Percentiles rank a stretch among this genome's conserved stretches.
Evolutionary conservation across 2,113 vertebrate species (phyloP).

Genomic region (Dinomys branickii): DNA sequence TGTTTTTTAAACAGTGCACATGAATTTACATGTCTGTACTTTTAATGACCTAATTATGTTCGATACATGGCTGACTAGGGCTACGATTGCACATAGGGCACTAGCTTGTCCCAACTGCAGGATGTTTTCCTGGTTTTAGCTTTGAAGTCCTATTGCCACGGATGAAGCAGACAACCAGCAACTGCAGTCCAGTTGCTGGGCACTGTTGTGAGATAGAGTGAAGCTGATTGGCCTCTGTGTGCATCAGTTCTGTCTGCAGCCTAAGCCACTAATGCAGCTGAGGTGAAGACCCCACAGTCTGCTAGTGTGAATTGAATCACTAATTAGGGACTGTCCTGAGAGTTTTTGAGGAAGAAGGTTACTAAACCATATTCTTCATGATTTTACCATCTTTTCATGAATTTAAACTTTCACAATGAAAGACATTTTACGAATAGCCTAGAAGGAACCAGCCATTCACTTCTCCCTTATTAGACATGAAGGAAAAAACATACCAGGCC

Average conservation of each 20-base stretch:
- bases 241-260: not conserved
- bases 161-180: not conserved
- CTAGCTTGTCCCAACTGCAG: not conserved
- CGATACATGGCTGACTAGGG: not conserved
- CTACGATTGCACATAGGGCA: not conserved
- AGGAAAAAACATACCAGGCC: not conserved
- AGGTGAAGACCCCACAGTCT: not conserved
- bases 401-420: constrained; percentile 45
- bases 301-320: not conserved
- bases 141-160: not conserved
- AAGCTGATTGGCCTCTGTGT: not conserved
- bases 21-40: not conserved
- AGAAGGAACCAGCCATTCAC: constrained; percentile 1
- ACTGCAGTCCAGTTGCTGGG: not conserved
- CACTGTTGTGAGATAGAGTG: not conserved
- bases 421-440: not conserved
- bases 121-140: not conserved
- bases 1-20: not conserved
- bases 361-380: not conserved
- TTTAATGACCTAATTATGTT: not conserved
- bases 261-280: not conserved
- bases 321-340: not conserved
- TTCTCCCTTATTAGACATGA: constrained; percentile 28
- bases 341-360: not conserved
- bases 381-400: constrained; percentile 41